These are phyloP conservation scores for Drosophila affinis DNA, from an alignment of 2,888 invertebrate species.

Conservation along the genomic window DNA sequence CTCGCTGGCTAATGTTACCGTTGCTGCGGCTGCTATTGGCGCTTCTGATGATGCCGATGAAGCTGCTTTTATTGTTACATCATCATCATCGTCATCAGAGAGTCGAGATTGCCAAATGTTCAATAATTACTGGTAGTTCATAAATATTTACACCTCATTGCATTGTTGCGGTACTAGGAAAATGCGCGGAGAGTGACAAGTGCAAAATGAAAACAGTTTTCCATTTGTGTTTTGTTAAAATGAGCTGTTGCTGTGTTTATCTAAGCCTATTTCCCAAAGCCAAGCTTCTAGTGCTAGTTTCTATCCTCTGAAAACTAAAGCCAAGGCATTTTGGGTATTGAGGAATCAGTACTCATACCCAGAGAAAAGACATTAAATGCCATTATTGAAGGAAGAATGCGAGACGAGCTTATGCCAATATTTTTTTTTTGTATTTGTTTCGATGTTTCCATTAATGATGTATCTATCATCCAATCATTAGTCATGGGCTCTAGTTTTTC, in stretches of 20 bases:
- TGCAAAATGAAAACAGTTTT: slow-evolving; percentile 50
- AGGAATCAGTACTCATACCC: too few relatives aligned
- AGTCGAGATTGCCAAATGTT: slow-evolving; percentile 20
- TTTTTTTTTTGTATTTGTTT: too few relatives aligned
- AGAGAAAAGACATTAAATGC: neutral
- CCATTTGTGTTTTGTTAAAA: too few relatives aligned
- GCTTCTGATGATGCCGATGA: neutral
- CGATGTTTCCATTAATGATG: too few relatives aligned
- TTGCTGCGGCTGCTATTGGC: neutral
- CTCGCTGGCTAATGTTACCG: slow-evolving; percentile 36
- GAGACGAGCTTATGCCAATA: too few relatives aligned
- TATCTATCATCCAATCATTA: neutral
- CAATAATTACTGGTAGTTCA: slow-evolving; percentile 33
- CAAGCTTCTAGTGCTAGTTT: too few relatives aligned
- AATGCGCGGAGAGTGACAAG: slow-evolving; percentile 35
- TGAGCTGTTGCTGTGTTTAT: too few relatives aligned
- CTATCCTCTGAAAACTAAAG: slow-evolving; percentile 11
- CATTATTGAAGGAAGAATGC: neutral
- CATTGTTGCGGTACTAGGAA: slow-evolving; percentile 10
- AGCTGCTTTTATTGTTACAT: slow-evolving; percentile 1
- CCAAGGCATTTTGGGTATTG: neutral
- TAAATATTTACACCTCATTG: slow-evolving; percentile 39
- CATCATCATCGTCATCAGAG: slow-evolving; percentile 12
- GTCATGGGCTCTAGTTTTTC: neutral
- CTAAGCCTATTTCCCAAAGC: too few relatives aligned